A percentile compares a stretch with the other conserved stretches of the same genome.
phyloP scores from a whole-genome alignment of 2,797 vertebrate genomes.

The Lycodopsis pacificus region DNA sequence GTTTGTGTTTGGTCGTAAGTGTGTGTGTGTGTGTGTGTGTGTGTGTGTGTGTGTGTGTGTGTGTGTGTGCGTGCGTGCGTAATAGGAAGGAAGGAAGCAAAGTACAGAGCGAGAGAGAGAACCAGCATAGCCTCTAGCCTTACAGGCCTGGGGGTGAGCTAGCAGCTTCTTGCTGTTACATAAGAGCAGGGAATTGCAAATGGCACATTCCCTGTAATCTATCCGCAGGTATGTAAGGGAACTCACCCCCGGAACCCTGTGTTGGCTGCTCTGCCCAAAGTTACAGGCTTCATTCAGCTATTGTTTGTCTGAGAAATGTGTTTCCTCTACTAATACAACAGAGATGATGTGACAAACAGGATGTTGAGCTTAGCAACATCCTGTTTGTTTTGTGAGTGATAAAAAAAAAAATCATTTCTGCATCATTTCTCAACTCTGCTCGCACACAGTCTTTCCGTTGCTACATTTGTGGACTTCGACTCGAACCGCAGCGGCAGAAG shows the following conservation, averaged over 20 bases:
- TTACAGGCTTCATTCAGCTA: conserved; percentile 12
- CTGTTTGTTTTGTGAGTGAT: conserved; percentile 38
- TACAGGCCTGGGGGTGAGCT: conserved; percentile 58
- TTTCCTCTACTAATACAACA: neutral
- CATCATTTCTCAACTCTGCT: neutral
- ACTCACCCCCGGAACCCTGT: conserved; percentile 6
- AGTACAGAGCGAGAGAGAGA: conserved; percentile 34
- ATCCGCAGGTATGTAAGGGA: conserved; percentile 18
- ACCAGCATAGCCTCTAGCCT: conserved; percentile 58
- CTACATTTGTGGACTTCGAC: conserved; percentile 24
- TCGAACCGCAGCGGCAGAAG: conserved; percentile 19
- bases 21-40: conserved; percentile 5
- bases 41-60: neutral
- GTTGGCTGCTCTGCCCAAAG: conserved; percentile 9
- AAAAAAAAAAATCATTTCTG: conserved; percentile 16
- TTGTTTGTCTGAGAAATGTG: conserved; percentile 25
- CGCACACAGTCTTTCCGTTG: conserved; percentile 15
- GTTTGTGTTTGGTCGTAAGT: conserved; percentile 28
- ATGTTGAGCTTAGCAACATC: conserved; percentile 42
- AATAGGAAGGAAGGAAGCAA: conserved; percentile 21
- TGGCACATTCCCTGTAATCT: conserved; percentile 41
- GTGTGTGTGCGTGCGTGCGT: neutral
- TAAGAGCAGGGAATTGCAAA: conserved; percentile 52
- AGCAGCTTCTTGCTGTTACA: conserved; percentile 60
- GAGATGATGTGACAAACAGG: conserved; percentile 50